Evolutionary conservation across 2,797 vertebrate genomes (phyloP).

Genomic region (Loris lydekkerianus): DNA sequence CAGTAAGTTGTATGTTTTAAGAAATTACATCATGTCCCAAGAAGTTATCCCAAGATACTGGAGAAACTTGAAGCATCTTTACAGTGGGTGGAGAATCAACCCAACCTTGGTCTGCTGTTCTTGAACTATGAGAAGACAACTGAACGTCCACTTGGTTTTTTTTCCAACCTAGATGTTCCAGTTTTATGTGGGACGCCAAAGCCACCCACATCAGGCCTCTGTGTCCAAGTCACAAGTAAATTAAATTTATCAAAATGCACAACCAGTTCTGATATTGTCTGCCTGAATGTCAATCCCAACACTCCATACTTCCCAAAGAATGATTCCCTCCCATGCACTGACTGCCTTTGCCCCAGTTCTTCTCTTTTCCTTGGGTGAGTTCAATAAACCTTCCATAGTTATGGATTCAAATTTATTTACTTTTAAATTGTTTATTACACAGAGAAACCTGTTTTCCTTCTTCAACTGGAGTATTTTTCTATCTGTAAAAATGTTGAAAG

Average conservation of each 20-base stretch:
- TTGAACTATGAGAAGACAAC: neutral
- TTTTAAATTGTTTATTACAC: conserved; percentile 4
- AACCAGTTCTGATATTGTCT: neutral
- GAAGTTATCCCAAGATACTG: conserved; percentile 15
- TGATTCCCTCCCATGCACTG: neutral
- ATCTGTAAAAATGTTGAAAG: neutral
- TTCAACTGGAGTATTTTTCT: neutral
- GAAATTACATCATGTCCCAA: neutral
- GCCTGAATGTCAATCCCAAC: neutral
- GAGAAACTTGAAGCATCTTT: conserved; percentile 7
- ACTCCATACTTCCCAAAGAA: neutral
- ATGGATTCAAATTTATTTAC: neutral
- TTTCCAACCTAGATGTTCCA: conserved; percentile 1
- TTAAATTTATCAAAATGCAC: neutral
- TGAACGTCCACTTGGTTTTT: conserved; percentile 10
- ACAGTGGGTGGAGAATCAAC: neutral
- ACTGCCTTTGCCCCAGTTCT: neutral
- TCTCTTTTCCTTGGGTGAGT: neutral
- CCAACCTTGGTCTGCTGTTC: neutral
- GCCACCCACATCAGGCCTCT: neutral
- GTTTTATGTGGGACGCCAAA: neutral
- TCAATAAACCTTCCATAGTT: neutral
- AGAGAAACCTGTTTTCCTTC: conserved; percentile 8
- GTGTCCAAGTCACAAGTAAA: neutral
- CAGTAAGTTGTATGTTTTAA: neutral